These are phyloP conservation scores for Caenorhabditis afra DNA, from an alignment of 2,888 invertebrate genomes.

Conservation along the genomic window DNA sequence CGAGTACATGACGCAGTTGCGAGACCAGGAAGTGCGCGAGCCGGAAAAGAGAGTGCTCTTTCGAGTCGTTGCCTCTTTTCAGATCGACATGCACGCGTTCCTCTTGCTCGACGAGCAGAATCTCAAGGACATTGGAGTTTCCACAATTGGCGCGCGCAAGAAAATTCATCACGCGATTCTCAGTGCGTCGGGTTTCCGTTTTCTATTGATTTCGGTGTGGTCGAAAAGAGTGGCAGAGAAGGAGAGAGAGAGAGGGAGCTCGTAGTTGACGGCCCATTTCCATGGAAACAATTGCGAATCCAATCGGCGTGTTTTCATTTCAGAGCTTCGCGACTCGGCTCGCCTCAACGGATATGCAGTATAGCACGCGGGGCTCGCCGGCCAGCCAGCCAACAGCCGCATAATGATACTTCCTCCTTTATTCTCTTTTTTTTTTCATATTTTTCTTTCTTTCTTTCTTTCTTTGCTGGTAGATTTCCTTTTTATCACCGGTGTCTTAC, in stretches of 20 bases:
- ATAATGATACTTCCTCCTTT: background rate
- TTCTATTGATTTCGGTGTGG: too few species aligned
- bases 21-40: constrained; percentile 78
- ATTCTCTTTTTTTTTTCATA: background rate
- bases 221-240: too few species aligned
- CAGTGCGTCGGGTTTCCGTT: constrained; percentile 61
- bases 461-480: background rate
- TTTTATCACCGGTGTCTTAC: constrained; percentile 28
- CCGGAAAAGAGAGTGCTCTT: background rate
- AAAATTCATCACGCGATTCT: constrained; percentile 79
- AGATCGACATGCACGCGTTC: constrained; percentile 80
- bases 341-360: constrained; percentile 67
- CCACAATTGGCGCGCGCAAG: constrained; percentile 78
- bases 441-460: background rate
- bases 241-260: background rate
- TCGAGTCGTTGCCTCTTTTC: constrained; percentile 26
- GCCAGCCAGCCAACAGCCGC: background rate
- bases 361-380: constrained; percentile 14
- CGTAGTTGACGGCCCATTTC: background rate
- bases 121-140: constrained; percentile 78
- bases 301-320: constrained; percentile 30
- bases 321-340: constrained; percentile 77
- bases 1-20: constrained; percentile 76
- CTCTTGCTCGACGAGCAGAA: constrained; percentile 77
- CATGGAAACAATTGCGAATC: constrained; percentile 17